Evolutionary conservation across 2,113 vertebrate genomes (phyloP).

Genomic region (Oreocharis arfaki): DNA sequence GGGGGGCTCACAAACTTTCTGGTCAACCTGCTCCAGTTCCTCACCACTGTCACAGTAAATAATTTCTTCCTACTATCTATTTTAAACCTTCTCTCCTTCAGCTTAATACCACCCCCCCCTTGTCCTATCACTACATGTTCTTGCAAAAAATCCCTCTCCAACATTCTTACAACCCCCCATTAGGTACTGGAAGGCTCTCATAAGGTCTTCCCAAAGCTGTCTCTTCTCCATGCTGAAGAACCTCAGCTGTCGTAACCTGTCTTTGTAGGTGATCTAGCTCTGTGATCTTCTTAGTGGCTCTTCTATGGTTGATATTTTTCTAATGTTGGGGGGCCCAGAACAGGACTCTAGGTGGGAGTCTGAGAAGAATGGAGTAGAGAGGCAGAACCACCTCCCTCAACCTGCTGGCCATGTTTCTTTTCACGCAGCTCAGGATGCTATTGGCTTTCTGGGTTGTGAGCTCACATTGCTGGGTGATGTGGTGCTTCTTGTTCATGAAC

Average conservation of each 20-base stretch:
- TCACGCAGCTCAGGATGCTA: background rate
- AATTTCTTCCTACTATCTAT: background rate
- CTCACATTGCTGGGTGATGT: background rate
- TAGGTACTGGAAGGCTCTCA: background rate
- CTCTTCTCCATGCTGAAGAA: background rate
- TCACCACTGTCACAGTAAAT: background rate
- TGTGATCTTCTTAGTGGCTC: background rate
- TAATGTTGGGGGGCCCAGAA: background rate
- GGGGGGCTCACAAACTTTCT: background rate
- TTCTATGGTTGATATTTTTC: fast-evolving
- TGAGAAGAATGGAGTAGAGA: background rate
- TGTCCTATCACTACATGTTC: background rate
- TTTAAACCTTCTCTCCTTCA: background rate
- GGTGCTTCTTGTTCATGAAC: background rate
- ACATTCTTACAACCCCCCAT: background rate
- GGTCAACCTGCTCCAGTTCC: background rate
- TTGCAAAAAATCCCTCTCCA: background rate
- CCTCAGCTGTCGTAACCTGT: background rate
- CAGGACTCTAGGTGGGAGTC: background rate
- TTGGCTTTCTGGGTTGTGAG: background rate
- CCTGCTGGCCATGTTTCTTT: background rate
- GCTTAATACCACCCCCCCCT: background rate
- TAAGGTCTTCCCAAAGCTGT: background rate
- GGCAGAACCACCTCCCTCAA: fast-evolving
- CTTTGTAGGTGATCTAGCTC: background rate